A percentile compares a stretch with the other conserved stretches of the same genome.
Conservation (phyloP, 2,113 vertebrate genomes). For the Cyprinodon variegatus region DNA sequence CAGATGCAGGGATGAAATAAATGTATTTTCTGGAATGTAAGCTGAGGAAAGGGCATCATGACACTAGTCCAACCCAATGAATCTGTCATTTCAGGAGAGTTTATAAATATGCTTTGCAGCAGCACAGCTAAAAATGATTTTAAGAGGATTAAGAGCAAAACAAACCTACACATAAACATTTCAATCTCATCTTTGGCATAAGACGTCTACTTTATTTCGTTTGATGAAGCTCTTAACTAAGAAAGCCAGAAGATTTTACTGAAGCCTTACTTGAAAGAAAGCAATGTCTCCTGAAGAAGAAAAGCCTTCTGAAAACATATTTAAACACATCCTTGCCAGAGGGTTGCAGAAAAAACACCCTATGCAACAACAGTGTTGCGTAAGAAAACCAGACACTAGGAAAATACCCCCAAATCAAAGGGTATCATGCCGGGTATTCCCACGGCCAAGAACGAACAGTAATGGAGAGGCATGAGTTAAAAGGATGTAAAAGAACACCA, state of each 20-base stretch:
- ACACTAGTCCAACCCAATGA: conserved; percentile 13
- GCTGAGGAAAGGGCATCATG: not conserved
- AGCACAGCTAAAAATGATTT: not conserved
- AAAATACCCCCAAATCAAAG: not conserved
- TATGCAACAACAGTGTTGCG: no score
- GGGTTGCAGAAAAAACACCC: no score
- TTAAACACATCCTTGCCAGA: not conserved
- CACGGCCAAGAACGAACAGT: not conserved
- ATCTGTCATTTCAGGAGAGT: conserved; percentile 5
- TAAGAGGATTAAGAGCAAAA: not conserved
- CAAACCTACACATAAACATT: not conserved
- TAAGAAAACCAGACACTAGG: not conserved
- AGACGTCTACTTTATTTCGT: not conserved
- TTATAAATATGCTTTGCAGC: not conserved
- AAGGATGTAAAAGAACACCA: no score
- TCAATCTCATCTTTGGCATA: not conserved
- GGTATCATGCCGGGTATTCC: no score
- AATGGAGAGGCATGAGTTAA: not conserved
- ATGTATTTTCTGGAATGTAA: not conserved
- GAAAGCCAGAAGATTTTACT: no score
- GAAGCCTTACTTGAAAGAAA: no score
- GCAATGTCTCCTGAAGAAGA: not conserved
- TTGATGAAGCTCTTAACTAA: no score
- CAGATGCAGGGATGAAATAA: not conserved
- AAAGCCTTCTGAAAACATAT: not conserved